These are phyloP conservation scores for Dallia pectoralis DNA, from an alignment of 2,797 vertebrate genomes.

Conservation along the genomic window DNA sequence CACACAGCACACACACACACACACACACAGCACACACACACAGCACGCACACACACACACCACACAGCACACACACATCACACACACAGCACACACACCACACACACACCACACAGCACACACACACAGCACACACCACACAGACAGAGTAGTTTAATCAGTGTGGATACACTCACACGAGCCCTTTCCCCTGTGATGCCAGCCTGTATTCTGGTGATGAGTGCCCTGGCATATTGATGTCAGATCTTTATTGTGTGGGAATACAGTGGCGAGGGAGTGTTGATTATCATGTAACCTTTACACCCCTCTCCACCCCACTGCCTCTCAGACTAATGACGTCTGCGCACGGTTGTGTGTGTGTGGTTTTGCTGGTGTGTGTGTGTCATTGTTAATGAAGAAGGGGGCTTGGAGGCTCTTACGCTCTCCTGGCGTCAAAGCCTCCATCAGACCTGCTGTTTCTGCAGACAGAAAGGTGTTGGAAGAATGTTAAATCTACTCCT, in stretches of 20 bases:
- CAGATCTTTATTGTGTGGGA: constrained; percentile 65
- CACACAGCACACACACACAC: constrained; percentile 10
- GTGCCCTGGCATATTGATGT: constrained; percentile 63
- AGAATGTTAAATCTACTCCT: constrained; percentile 63
- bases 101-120: constrained; percentile 13
- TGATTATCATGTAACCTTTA: constrained; percentile 64
- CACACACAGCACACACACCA: too few relatives aligned
- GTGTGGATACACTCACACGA: constrained; percentile 46
- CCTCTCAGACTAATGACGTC: constrained; percentile 49
- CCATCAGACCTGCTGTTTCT: constrained; percentile 36
- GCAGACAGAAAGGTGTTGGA: constrained; percentile 47
- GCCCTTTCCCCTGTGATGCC: constrained; percentile 46
- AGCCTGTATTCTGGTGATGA: constrained; percentile 49
- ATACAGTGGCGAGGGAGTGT: constrained; percentile 52
- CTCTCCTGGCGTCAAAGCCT: constrained; percentile 46
- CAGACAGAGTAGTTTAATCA: constrained; percentile 52
- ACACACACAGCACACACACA: constrained; percentile 10
- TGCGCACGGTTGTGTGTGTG: background rate
- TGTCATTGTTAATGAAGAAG: constrained; percentile 59
- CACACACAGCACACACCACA: constrained; percentile 10
- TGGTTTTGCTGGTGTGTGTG: constrained; percentile 12
- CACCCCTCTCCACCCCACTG: constrained; percentile 46
- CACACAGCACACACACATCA: too few relatives aligned
- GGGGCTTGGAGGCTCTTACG: constrained; percentile 37
- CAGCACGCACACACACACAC: too few relatives aligned